Percentiles rank a stretch among this genome's conserved stretches.
phyloP scores from a whole-genome alignment of 2,797 vertebrate species.

The Masticophis lateralis region DNA sequence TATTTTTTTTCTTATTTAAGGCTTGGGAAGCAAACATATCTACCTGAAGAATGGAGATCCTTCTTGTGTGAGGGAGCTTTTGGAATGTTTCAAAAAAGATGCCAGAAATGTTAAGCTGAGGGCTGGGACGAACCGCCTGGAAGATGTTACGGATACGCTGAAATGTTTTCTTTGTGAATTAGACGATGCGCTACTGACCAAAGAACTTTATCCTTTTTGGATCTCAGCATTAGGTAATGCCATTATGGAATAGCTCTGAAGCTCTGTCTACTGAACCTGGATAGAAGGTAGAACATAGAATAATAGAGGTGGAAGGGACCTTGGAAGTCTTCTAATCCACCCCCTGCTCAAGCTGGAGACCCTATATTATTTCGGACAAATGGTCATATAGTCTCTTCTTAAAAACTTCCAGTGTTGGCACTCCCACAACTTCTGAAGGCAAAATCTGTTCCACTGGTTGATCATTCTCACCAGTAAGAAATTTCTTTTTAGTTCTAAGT shows the following conservation, averaged over 20 bases:
- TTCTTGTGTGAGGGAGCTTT: constrained; percentile 73
- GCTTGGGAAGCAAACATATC: constrained; percentile 86
- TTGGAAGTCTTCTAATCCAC: too few species aligned
- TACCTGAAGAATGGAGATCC: constrained; percentile 84
- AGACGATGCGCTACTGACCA: constrained; percentile 90
- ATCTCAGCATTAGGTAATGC: constrained; percentile 86
- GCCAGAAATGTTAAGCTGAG: constrained; percentile 91
- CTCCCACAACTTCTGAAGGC: too few species aligned
- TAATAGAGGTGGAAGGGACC: background rate
- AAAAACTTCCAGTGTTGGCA: too few species aligned
- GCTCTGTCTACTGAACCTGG: background rate
- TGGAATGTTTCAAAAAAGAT: constrained; percentile 85
- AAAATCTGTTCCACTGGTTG: too few species aligned
- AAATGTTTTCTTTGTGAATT: constrained; percentile 86
- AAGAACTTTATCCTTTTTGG: constrained; percentile 96
- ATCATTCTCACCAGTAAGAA: too few species aligned
- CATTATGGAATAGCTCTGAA: background rate
- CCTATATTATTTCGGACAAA: too few species aligned
- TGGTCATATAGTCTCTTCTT: too few species aligned
- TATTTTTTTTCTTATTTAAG: constrained; percentile 67
- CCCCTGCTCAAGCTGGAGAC: too few species aligned
- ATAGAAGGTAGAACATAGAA: background rate
- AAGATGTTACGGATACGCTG: constrained; percentile 88
- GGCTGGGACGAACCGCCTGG: constrained; percentile 83
- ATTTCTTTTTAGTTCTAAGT: too few species aligned